phyloP scores from a whole-genome alignment of 2,888 invertebrate species.

The Lottia scabra region DNA sequence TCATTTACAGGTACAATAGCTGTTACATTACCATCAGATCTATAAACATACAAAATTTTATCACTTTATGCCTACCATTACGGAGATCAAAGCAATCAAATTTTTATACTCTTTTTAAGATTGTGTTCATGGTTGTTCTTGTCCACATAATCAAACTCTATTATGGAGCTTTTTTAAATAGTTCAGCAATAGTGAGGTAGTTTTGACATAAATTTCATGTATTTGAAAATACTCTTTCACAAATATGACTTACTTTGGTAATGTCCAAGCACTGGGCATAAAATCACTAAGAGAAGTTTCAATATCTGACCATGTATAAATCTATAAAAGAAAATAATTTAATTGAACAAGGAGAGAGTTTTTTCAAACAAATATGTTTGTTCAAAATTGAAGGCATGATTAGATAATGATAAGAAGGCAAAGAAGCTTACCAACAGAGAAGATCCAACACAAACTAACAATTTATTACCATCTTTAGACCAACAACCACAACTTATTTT shows the following conservation, averaged over 20 bases:
- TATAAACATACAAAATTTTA: slow-evolving; percentile 23
- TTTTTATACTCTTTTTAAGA: no score
- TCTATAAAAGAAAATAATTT: slow-evolving; percentile 31
- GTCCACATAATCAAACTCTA: no score
- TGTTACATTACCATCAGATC: slow-evolving; percentile 50
- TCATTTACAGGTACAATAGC: slow-evolving; percentile 41
- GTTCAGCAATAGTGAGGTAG: no score
- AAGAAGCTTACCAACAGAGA: slow-evolving; percentile 51
- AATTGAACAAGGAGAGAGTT: neutral
- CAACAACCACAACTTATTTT: slow-evolving; percentile 61
- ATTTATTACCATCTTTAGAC: slow-evolving; percentile 56
- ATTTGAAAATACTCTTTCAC: no score
- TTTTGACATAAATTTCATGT: no score
- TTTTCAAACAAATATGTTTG: no score
- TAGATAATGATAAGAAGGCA: no score
- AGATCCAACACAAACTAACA: slow-evolving; percentile 55
- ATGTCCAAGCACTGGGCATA: slow-evolving; percentile 49
- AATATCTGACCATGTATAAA: slow-evolving; percentile 57
- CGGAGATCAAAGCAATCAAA: no score
- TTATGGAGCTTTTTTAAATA: no score
- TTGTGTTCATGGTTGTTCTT: no score
- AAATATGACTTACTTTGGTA: slow-evolving; percentile 58
- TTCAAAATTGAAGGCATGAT: no score
- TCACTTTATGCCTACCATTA: no score
- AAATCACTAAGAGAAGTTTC: slow-evolving; percentile 50